Base-by-base conservation (phyloP, 2,888 invertebrate genomes). In the Thumatha senex region DNA sequence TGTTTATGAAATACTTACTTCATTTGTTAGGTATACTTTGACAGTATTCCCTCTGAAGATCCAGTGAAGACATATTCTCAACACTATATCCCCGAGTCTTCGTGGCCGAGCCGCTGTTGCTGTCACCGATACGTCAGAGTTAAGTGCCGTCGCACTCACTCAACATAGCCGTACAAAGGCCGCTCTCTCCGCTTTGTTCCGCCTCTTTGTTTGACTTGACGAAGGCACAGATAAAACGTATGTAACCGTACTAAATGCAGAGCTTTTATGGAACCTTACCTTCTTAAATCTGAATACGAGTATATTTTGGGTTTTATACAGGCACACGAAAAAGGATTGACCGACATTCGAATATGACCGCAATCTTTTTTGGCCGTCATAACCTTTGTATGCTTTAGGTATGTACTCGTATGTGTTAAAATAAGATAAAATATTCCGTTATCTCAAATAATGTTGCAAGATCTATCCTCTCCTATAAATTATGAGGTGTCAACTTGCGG, bases 151-250 rank as follows among this genome's bases (percentile, higher is more conserved):
- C 79, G 80, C 76, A 76, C 82, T 83, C 78, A 76, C 82, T 83
- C 78, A 63, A 78, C 80, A 76, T 82, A 78, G 79, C 82, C 76
- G 73, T 79, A 87, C 86, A 89, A 89, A 88, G 83, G 81, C 85
- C 72, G 80, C 84, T 86, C 88, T 89, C 85, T 82, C 84, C 76
- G 82, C 87, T 86, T 89, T 90, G 89, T 90, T 87, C 84, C 83
- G 84, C 82, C 76, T 86, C 86, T 88, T 90, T 89, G 89, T 90
- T 84, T 84, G 82, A 76, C 76, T 82, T 81, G 81, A 83, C 79
- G 80, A 74, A 80, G 80, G 78, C 76, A 71, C 70, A 72, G 70
- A 68, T 76, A 86, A 87, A 86, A 70, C 36, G 62, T 48, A 54
- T 59, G 61, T 52, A 69, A 63, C 65, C 65, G 62, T 67, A 69